Conservation (phyloP, 1,140 invertebrate species). For the Anoplolepis gracilipes region DNA sequence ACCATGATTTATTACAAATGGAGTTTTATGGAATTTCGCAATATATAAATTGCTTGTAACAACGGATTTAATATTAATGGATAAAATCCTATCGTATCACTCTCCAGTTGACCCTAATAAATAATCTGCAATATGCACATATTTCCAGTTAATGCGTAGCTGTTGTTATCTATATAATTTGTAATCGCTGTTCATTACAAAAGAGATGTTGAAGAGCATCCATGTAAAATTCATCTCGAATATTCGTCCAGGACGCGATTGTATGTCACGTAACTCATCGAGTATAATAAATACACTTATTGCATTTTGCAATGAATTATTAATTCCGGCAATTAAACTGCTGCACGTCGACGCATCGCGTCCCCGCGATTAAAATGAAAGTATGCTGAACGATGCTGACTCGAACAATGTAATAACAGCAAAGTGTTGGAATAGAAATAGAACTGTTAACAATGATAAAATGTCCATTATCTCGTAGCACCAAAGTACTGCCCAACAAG, state of each 20-base stretch:
- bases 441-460: slow-evolving; percentile 65
- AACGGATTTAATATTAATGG: slow-evolving; percentile 3
- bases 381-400: slow-evolving; percentile 20
- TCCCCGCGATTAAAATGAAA: slow-evolving; percentile 54
- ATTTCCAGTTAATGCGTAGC: slow-evolving; percentile 15
- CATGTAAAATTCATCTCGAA: slow-evolving; percentile 21
- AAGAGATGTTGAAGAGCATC: slow-evolving; percentile 21
- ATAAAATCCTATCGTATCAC: not conserved
- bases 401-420: slow-evolving; percentile 26
- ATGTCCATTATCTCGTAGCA: slow-evolving; percentile 53
- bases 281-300: slow-evolving; percentile 18
- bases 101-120: not conserved
- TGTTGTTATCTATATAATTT: slow-evolving; percentile 9
- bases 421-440: slow-evolving; percentile 38
- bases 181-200: slow-evolving; percentile 19
- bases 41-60: not conserved
- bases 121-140: not conserved
- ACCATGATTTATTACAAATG: not conserved
- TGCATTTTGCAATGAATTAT: slow-evolving; percentile 48
- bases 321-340: slow-evolving; percentile 66
- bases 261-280: slow-evolving; percentile 17
- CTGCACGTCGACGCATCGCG: not conserved
- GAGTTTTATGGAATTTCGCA: slow-evolving; percentile 13
- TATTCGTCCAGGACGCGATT: not conserved
- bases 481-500: slow-evolving; percentile 44